A percentile compares a stretch with the other conserved stretches of the same genome.
These are phyloP conservation scores for Rhagium mordax DNA, from an alignment of 2,888 invertebrate species.

Conservation along the genomic window DNA sequence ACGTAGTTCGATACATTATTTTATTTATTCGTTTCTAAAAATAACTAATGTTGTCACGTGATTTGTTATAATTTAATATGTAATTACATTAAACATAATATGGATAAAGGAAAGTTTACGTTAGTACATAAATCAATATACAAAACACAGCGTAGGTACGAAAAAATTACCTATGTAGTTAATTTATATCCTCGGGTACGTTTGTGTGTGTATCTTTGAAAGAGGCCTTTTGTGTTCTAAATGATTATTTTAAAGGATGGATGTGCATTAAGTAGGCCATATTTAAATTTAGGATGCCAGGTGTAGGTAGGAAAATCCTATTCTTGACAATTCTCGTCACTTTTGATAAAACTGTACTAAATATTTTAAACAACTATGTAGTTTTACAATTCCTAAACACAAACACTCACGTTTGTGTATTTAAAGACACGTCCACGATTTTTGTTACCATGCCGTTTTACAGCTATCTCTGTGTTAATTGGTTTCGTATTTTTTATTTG, in stretches of 20 bases:
- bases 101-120: conserved; percentile 22
- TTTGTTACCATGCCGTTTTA: conserved; percentile 9
- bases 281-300: conserved; percentile 65
- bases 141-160: neutral
- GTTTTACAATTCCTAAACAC: neutral
- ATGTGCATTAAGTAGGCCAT: conserved; percentile 60
- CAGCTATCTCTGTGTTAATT: conserved; percentile 24
- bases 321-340: conserved; percentile 41
- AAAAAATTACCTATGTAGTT: neutral
- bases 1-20: conserved; percentile 40
- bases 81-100: conserved; percentile 37
- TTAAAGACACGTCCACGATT: neutral
- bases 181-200: neutral
- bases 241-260: conserved; percentile 17
- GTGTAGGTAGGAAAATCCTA: conserved; percentile 51
- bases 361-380: conserved; percentile 25
- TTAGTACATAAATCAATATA: conserved; percentile 22
- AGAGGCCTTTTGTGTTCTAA: neutral
- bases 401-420: neutral
- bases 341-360: conserved; percentile 44
- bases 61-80: conserved; percentile 44
- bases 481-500: conserved; percentile 29
- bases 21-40: conserved; percentile 48
- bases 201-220: neutral
- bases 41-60: conserved; percentile 50